These are phyloP conservation scores for Drosophila pruinosa DNA, from an alignment of 1,140 invertebrate species.

Conservation along the genomic window DNA sequence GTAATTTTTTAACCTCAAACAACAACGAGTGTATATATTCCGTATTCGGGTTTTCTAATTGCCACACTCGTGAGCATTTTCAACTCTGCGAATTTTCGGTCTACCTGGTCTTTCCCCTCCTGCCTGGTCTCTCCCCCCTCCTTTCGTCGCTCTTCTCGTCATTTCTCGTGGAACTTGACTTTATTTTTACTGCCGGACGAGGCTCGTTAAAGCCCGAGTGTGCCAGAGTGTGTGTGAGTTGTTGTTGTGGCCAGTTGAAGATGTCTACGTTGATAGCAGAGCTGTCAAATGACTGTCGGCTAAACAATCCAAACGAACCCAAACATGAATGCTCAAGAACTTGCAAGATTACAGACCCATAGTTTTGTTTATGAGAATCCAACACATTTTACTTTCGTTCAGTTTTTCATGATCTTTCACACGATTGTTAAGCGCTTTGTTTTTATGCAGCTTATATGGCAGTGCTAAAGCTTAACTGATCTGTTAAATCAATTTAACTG, in stretches of 20 bases:
- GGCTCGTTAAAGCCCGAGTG: constrained; percentile 33
- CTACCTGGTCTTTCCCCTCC: constrained; percentile 20
- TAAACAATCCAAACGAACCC: not conserved
- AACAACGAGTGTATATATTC: not conserved
- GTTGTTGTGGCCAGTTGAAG: constrained; percentile 38
- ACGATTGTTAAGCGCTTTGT: too few relatives aligned
- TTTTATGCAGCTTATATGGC: too few relatives aligned
- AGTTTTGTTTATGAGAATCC: not conserved
- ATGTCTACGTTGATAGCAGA: constrained; percentile 41
- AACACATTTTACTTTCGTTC: constrained; percentile 5
- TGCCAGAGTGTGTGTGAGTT: not conserved
- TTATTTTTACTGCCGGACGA: constrained; percentile 40
- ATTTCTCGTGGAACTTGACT: constrained; percentile 29
- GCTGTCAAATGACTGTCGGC: constrained; percentile 36
- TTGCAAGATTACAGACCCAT: not conserved
- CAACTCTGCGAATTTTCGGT: constrained; percentile 39
- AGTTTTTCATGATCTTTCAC: not conserved
- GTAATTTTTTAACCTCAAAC: constrained; percentile 56
- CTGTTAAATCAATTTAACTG: too few relatives aligned
- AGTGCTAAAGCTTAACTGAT: too few relatives aligned
- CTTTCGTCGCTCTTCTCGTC: not conserved
- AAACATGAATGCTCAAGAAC: constrained; percentile 7
- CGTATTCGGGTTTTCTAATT: constrained; percentile 42
- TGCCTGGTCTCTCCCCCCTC: too few relatives aligned
- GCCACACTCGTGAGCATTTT: constrained; percentile 33